Percentiles rank a stretch among this genome's conserved stretches.
These are phyloP conservation scores for Cataglyphis altisquamis DNA, from an alignment of 2,888 invertebrate genomes.

Conservation along the genomic window DNA sequence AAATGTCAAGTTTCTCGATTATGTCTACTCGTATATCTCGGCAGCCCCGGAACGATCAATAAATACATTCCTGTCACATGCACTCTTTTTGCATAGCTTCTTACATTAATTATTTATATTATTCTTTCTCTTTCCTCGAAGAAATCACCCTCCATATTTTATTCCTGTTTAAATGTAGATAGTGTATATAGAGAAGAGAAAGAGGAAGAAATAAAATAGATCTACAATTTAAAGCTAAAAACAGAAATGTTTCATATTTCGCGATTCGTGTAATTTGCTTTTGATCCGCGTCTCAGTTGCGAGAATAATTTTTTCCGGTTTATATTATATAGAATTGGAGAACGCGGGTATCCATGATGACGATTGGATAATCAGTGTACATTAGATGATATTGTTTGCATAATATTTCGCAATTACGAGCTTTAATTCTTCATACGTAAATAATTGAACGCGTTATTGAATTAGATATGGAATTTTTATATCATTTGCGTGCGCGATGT, in stretches of 20 bases:
- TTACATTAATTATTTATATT: background rate
- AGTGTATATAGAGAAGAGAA: background rate
- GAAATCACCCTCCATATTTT: background rate
- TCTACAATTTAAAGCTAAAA: background rate
- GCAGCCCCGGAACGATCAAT: slow-evolving; percentile 14
- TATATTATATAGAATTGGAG: background rate
- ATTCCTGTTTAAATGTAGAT: background rate
- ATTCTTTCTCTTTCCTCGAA: background rate
- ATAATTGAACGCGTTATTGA: slow-evolving; percentile 19
- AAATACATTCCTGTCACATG: slow-evolving; percentile 1
- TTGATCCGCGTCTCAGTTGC: background rate
- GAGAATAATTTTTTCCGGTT: background rate
- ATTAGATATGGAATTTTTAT: slow-evolving; percentile 25
- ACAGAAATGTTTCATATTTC: background rate
- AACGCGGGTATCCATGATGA: background rate
- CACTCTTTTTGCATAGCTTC: slow-evolving; percentile 2
- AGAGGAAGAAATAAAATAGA: background rate
- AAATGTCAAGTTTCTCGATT: slow-evolving; percentile 17
- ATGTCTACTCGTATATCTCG: background rate
- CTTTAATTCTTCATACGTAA: slow-evolving; percentile 1
- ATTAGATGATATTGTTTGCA: background rate
- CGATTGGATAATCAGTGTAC: slow-evolving; percentile 20
- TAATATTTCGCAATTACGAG: background rate
- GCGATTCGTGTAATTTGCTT: background rate
- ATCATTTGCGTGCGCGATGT: background rate